Percentiles rank a stretch among this genome's conserved stretches.
Evolutionary conservation across 92 coral and sea anemone species (phyloP).

Genomic region (Isaurus tuberculatus): DNA sequence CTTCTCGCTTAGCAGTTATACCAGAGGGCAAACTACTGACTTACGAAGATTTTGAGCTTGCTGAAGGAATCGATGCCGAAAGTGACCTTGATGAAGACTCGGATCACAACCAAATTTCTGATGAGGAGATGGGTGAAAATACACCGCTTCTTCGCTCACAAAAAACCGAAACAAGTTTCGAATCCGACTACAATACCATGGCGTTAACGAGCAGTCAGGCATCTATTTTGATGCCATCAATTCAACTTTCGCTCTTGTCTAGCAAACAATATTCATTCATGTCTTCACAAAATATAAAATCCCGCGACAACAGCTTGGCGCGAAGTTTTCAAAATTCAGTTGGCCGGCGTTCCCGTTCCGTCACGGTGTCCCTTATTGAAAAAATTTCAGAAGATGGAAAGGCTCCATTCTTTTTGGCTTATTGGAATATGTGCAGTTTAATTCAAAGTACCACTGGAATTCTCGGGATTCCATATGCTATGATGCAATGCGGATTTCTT

Average conservation of each 20-base stretch:
- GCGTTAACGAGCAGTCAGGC: conserved; percentile 81
- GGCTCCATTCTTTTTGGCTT: conserved; percentile 73
- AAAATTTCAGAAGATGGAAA: conserved; percentile 79
- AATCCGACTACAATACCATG: conserved; percentile 28
- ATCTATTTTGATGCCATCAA: conserved; percentile 85
- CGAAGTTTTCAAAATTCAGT: not conserved
- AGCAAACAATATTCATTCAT: conserved; percentile 4
- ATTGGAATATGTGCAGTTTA: conserved; percentile 85
- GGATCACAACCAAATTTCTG: conserved; percentile 23
- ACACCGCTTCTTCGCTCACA: conserved; percentile 29
- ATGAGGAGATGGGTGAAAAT: conserved; percentile 11
- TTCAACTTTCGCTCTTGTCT: conserved; percentile 85
- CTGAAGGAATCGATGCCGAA: conserved; percentile 8
- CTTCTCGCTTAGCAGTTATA: conserved; percentile 20
- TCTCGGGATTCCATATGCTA: conserved; percentile 81
- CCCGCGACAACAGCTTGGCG: conserved; percentile 29
- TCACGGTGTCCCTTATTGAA: conserved; percentile 70
- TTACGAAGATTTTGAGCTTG: conserved; percentile 28
- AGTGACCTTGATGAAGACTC: not conserved
- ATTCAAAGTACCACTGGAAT: conserved; percentile 74
- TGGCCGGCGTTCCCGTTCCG: conserved; percentile 20
- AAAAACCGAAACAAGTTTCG: conserved; percentile 13
- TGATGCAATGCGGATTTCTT: conserved; percentile 75
- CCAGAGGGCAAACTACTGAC: conserved; percentile 40
- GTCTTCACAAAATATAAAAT: not conserved